Evolutionary conservation across 2,888 invertebrate genomes (phyloP).

Genomic region (Chrysolina oricalcia): DNA sequence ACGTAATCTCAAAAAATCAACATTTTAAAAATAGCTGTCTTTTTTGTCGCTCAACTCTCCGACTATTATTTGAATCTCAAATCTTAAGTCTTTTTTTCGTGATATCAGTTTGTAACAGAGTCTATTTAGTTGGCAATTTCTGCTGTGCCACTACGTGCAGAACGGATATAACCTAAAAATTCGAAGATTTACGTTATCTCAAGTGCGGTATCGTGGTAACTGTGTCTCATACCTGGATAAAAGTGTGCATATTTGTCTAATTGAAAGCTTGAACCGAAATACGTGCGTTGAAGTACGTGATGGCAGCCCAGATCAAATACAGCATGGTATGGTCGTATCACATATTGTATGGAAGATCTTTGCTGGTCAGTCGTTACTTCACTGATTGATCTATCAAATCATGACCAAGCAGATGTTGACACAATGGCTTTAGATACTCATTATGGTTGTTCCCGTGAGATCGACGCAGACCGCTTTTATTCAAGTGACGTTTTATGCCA

Average conservation of each 20-base stretch:
- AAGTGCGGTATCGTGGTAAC: slow-evolving; percentile 19
- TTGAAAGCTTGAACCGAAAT: slow-evolving; percentile 11
- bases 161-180: slow-evolving; percentile 10
- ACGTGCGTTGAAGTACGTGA: slow-evolving; percentile 13
- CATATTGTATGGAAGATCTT: slow-evolving; percentile 5
- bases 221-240: slow-evolving; percentile 10
- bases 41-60: too few species aligned
- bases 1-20: too few species aligned
- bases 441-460: slow-evolving; percentile 10
- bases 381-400: slow-evolving; percentile 3
- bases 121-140: neutral
- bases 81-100: neutral
- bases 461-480: neutral
- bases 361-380: neutral
- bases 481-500: neutral
- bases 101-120: neutral
- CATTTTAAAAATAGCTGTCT: too few species aligned
- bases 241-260: slow-evolving; percentile 20
- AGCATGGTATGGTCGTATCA: neutral
- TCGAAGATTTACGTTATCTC: slow-evolving; percentile 9
- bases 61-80: too few species aligned
- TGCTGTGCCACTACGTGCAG: slow-evolving; percentile 1
- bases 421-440: neutral
- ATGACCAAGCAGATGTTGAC: slow-evolving; percentile 14
- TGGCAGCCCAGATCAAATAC: neutral